Evolutionary conservation across 2,888 invertebrate genomes (phyloP), one percentile per base, ranked within the genome.

Genomic region (Drosophila fulvimacula): DNA sequence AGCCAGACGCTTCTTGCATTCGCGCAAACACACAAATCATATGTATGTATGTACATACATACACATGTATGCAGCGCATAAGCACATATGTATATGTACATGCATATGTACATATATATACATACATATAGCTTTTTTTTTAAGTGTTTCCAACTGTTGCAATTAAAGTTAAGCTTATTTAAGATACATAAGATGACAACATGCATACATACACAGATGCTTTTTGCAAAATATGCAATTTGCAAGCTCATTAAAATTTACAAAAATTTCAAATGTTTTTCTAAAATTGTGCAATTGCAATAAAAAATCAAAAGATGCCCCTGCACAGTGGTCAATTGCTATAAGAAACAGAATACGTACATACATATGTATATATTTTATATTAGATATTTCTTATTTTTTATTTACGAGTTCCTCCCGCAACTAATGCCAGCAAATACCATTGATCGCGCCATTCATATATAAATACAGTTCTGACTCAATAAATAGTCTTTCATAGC

Each of bases 111-210:
- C 17, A 11, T 6, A 67, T 42, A 48, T 51, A 55, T 42, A 17
- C 49, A 59, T 46, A 15, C 42, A 32, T 30, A 19, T 4, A 21
- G 21, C 17, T 17, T 11, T 24, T 60, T 36, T 61, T 57, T 39
- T 11, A 41, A 36, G 44, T 41, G 41, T 79, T 63, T 57, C 70
- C 70, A 80, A 73, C 82, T 82, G 76, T 70, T 82, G 80, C 80
- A 32, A 79, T 61, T 53, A 24, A 46, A 24, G 21, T 19, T n/a
- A 5, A 24, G 46, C 24, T 44, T 27, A n/a, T 15, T 39, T 30
- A 39, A 30, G 24, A 32, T 41, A 13, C 9, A 57, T 34, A 24
- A 24, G 17, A n/a, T 34, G 13, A 34, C 5, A 17, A 0, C 17
- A 30, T 30, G n/a, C 10, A 11, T 11, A 19, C 5, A 32, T 11